A percentile compares a stretch with the other conserved stretches of the same genome.
Evolutionary conservation across 2,797 vertebrate genomes (phyloP).

Genomic region (Tinamus major): DNA sequence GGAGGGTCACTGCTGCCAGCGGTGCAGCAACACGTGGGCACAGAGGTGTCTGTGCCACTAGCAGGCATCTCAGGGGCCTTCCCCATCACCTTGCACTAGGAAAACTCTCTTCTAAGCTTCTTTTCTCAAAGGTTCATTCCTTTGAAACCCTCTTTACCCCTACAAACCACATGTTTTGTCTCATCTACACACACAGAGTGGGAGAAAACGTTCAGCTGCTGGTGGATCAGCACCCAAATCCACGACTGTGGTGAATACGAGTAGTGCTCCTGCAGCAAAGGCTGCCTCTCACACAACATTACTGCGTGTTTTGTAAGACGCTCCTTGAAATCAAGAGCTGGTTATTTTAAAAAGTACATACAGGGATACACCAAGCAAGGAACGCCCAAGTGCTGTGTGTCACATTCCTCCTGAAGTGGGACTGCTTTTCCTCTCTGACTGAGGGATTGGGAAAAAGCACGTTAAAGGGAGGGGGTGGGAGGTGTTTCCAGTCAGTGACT

Average conservation of each 20-base stretch:
- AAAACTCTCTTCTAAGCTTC: not conserved
- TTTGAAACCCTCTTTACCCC: not conserved
- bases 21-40: rapidly evolving
- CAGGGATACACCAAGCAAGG: not conserved
- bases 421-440: not conserved
- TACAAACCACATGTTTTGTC: not conserved
- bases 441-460: not conserved
- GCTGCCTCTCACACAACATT: not conserved
- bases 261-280: not conserved
- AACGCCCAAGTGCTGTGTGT: not conserved
- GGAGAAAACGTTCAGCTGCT: not conserved
- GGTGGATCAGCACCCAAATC: not conserved
- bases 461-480: not conserved
- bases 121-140: not conserved
- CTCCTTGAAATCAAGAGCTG: not conserved
- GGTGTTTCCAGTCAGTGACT: not conserved
- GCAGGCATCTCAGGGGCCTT: rapidly evolving
- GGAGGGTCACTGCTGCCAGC: not conserved
- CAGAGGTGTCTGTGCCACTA: rapidly evolving
- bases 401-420: not conserved
- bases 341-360: not conserved
- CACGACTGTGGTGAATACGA: not conserved
- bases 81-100: rapidly evolving
- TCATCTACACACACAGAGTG: rapidly evolving
- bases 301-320: not conserved